These are phyloP conservation scores for Chlamydotis undulata DNA, from an alignment of 2,113 vertebrate genomes.

Conservation along the genomic window DNA sequence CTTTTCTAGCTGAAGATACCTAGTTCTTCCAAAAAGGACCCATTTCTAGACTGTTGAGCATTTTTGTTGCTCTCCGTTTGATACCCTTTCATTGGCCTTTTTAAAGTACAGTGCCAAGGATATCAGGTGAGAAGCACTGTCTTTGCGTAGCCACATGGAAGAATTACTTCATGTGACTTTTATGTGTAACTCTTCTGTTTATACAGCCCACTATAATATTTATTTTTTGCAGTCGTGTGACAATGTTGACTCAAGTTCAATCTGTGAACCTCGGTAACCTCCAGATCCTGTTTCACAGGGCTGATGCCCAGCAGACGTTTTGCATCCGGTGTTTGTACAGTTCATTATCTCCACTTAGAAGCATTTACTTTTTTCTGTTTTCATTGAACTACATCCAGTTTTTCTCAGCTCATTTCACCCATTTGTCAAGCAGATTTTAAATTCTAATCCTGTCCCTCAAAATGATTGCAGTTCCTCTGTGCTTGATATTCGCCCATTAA, in stretches of 20 bases:
- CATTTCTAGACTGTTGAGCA: background rate
- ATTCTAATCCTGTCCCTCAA: slow-evolving; percentile 13
- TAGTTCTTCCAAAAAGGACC: background rate
- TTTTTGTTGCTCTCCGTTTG: background rate
- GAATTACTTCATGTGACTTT: background rate
- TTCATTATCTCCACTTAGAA: slow-evolving; percentile 60
- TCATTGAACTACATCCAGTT: slow-evolving; percentile 47
- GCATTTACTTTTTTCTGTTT: slow-evolving; percentile 13
- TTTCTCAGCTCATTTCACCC: slow-evolving; percentile 54
- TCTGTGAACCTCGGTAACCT: slow-evolving; percentile 41
- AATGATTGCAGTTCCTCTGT: background rate
- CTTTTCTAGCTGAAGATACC: background rate
- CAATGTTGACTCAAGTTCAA: slow-evolving; percentile 50
- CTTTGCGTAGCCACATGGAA: background rate
- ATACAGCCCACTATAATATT: background rate
- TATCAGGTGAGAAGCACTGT: background rate
- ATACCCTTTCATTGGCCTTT: background rate
- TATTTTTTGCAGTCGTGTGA: slow-evolving; percentile 52
- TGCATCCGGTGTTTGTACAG: slow-evolving; percentile 51
- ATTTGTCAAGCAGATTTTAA: slow-evolving; percentile 51
- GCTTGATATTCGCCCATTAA: background rate
- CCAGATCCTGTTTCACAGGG: slow-evolving; percentile 51
- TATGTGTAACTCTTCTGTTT: background rate
- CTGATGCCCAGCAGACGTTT: slow-evolving; percentile 49
- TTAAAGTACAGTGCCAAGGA: background rate